Conservation (phyloP, 2,888 invertebrate genomes). For the Gymnosoma rotundatum region DNA sequence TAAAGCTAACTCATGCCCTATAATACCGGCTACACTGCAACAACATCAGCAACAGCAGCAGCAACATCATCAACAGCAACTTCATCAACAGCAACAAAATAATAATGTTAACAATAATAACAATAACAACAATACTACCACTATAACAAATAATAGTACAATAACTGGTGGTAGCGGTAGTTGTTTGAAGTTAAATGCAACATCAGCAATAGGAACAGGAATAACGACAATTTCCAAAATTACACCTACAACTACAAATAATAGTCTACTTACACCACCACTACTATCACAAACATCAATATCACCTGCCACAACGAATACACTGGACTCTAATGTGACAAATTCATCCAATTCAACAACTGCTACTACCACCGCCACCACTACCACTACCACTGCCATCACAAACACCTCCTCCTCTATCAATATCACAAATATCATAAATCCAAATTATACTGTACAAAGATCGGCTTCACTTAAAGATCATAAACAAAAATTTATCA, state of each 20-base stretch:
- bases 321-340: constrained; percentile 54
- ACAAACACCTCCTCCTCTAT: constrained; percentile 72
- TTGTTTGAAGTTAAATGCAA: constrained; percentile 47
- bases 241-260: constrained; percentile 49
- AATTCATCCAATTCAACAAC: constrained; percentile 75
- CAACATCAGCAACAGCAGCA: constrained; percentile 79
- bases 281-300: constrained; percentile 68
- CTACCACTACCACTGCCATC: constrained; percentile 75
- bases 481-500: constrained; percentile 81
- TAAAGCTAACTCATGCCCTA: constrained; percentile 92
- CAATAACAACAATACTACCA: constrained; percentile 74
- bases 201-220: constrained; percentile 23
- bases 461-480: constrained; percentile 85
- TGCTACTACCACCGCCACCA: constrained; percentile 76
- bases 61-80: constrained; percentile 74
- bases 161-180: constrained; percentile 72
- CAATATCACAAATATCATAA: constrained; percentile 80
- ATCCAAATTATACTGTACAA: constrained; percentile 84
- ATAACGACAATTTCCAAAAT: constrained; percentile 14
- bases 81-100: constrained; percentile 70
- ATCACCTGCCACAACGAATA: constrained; percentile 71
- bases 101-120: constrained; percentile 74
- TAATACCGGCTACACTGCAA: constrained; percentile 85
- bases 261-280: constrained; percentile 62
- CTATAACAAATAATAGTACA: constrained; percentile 72